phyloP scores from a whole-genome alignment of 1,140 invertebrate genomes.

The Drosophila dunni region DNA sequence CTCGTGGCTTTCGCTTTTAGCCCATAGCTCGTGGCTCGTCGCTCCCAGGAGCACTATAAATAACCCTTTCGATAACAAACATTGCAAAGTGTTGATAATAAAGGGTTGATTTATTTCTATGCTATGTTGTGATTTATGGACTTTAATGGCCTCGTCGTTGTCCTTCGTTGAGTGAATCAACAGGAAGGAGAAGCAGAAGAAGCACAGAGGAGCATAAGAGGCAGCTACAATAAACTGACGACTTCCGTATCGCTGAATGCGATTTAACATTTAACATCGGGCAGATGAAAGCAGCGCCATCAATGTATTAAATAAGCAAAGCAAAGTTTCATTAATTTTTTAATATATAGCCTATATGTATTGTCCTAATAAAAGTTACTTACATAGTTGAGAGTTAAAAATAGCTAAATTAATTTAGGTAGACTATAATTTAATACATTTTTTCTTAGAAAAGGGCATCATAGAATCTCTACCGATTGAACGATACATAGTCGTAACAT shows the following conservation, averaged over 20 bases:
- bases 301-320: not conserved
- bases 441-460: too few species aligned
- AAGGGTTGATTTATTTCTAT: slow-evolving; percentile 83
- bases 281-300: slow-evolving; percentile 3
- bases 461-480: too few species aligned
- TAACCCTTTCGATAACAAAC: slow-evolving; percentile 83
- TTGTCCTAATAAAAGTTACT: not conserved
- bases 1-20: slow-evolving; percentile 14
- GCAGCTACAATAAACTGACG: slow-evolving; percentile 4
- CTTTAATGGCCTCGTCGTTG: slow-evolving; percentile 68
- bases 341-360: too few species aligned
- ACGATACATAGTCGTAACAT: too few species aligned
- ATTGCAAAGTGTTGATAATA: slow-evolving; percentile 83
- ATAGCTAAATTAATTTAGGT: too few species aligned
- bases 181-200: slow-evolving; percentile 2
- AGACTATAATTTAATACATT: too few species aligned
- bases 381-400: too few species aligned
- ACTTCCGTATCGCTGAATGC: slow-evolving; percentile 39
- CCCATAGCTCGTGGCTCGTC: not conserved
- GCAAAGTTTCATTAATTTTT: too few species aligned
- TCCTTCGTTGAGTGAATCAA: slow-evolving; percentile 5
- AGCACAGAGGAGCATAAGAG: not conserved
- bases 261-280: slow-evolving; percentile 58
- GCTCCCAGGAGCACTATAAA: slow-evolving; percentile 76
- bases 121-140: slow-evolving; percentile 81